Base-by-base conservation (phyloP, 2,797 vertebrate genomes). In the Bradypus variegatus region DNA sequence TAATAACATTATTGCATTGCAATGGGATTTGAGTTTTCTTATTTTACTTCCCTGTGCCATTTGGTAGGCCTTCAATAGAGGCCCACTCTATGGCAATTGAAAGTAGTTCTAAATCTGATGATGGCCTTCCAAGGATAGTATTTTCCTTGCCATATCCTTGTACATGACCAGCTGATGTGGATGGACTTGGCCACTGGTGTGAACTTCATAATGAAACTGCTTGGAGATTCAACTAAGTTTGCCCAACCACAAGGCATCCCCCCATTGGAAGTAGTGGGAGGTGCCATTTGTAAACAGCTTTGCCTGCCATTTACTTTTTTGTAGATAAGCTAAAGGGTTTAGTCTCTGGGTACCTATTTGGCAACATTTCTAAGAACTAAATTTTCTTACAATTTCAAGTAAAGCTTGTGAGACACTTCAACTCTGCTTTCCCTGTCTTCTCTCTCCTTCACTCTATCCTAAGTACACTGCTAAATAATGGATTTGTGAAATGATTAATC, bases 281-380 rank as follows among this genome's bases (percentile, higher is more conserved):
- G 45, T 48, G 21, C 38, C 77, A 6, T 53, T 70, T 69, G 72
- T 83, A 58, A 88, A 80, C 38, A 86, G 73, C 50, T 73, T 31
- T 50, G 36, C 77, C 48, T 33, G 48, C 16, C 31, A 5, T 21
- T 81, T 87, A 65, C n/a, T 48, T 76, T 79, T 62, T 6, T 58
- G 69, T 64, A 55, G 69, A 29, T 76, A 18, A 92, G 36, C 36
- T 53, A 41, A 83, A 75, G 82, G 12, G 38, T 73, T 86, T 53
- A 8, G 45, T 93, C 58, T 95, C 93, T 94, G 58, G 79, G 41
- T 58, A 36, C 72, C 23, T 67, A 93, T 41, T 80, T 84, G 93
- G 83, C 69, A 94, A 94, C 55, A 50, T 90, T 94, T 94, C 93
- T 77, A 82, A 95, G 94, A 93, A 93, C 67, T 84, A 79, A 79